These are phyloP conservation scores for Malachius bipustulatus DNA, from an alignment of 2,888 invertebrate genomes.

Conservation along the genomic window DNA sequence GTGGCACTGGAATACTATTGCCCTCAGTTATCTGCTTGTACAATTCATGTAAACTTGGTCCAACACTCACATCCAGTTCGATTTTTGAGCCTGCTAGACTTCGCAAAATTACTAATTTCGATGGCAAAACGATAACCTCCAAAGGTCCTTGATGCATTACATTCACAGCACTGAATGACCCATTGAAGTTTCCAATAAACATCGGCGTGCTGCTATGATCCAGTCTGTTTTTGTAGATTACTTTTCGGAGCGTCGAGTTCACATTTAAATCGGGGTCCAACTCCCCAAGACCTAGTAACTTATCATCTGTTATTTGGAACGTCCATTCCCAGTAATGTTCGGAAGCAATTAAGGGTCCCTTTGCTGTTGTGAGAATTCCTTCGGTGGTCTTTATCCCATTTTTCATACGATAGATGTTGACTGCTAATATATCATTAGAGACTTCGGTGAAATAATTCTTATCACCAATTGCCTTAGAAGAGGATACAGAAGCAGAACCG, in stretches of 20 bases:
- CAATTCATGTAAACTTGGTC: slow-evolving; percentile 41
- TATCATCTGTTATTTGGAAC: slow-evolving; percentile 41
- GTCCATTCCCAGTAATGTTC: slow-evolving; percentile 49
- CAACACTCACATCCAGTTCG: slow-evolving; percentile 40
- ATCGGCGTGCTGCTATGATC: slow-evolving; percentile 40
- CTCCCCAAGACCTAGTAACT: slow-evolving; percentile 46
- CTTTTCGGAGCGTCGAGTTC: slow-evolving; percentile 28
- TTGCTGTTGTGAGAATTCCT: slow-evolving; percentile 40
- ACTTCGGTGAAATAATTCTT: slow-evolving; percentile 19
- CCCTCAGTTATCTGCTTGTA: slow-evolving; percentile 28
- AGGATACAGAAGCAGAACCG: too few relatives aligned
- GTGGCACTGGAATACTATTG: slow-evolving; percentile 23
- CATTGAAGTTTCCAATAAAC: slow-evolving; percentile 42
- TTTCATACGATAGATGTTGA: slow-evolving; percentile 23
- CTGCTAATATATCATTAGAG: slow-evolving; percentile 18
- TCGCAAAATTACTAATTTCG: slow-evolving; percentile 43
- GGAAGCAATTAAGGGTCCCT: slow-evolving; percentile 48
- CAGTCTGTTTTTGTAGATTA: slow-evolving; percentile 39
- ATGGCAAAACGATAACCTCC: slow-evolving; percentile 41
- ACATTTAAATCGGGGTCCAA: slow-evolving; percentile 33
- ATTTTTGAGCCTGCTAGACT: slow-evolving; percentile 38
- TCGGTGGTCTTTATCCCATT: slow-evolving; percentile 9
- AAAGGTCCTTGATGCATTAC: slow-evolving; percentile 43
- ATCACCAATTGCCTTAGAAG: slow-evolving; percentile 5
- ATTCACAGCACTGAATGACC: slow-evolving; percentile 44